These are phyloP conservation scores for Pseudolaguvia tuberculata DNA, from an alignment of 2,113 vertebrate genomes.

Conservation along the genomic window DNA sequence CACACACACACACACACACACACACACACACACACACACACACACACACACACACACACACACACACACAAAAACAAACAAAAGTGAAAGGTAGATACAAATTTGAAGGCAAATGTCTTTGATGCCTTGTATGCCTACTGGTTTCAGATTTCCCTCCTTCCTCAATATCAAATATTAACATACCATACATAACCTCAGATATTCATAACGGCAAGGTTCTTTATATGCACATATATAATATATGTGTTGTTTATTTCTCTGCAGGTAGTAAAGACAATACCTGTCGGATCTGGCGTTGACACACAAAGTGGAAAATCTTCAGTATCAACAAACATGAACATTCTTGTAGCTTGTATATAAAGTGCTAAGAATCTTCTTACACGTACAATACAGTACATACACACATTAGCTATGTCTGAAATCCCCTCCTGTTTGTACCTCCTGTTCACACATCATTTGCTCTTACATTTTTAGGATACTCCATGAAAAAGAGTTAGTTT, in stretches of 20 bases:
- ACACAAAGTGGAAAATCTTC: neutral
- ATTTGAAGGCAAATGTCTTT: neutral
- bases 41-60: no score
- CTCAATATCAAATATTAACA: neutral
- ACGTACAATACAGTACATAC: neutral
- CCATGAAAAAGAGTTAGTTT: neutral
- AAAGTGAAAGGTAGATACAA: neutral
- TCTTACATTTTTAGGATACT: neutral
- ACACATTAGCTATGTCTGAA: neutral
- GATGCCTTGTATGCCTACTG: no score
- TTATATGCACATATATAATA: neutral
- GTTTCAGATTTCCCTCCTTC: no score
- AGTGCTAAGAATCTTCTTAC: neutral
- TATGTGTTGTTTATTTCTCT: slow-evolving; percentile 27
- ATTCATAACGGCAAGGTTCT: neutral
- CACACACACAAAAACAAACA: no score
- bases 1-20: slow-evolving; percentile 6
- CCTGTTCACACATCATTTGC: slow-evolving; percentile 2
- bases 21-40: no score
- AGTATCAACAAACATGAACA: slow-evolving; percentile 25
- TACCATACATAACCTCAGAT: no score
- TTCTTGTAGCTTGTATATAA: neutral
- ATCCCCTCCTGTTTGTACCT: neutral
- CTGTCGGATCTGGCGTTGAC: slow-evolving; percentile 87
- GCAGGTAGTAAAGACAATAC: slow-evolving; percentile 95